Base-by-base conservation (phyloP, 1,140 invertebrate genomes). In the Chironomus tepperi region DNA sequence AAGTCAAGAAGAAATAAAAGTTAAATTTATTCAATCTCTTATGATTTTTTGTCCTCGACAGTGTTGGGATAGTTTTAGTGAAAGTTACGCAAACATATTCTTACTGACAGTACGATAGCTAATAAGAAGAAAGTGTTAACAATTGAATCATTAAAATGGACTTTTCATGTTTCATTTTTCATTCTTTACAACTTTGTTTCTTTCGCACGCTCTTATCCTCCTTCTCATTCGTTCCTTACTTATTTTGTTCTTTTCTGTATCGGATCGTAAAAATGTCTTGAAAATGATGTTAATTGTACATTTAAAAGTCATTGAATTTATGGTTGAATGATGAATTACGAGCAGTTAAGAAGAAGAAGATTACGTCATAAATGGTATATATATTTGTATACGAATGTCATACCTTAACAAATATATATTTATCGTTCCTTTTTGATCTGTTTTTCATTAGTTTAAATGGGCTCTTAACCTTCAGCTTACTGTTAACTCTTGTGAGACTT, bases 221-320 rank as follows among this genome's bases (percentile, higher is more conserved):
- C 24, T 34, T 34, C 24, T 34, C 24, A 2, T 34, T 34, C 24
- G 1, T 34, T 34, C 24, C 5, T 34, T 34, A 34, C 24, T 34
- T 34, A 34, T 34, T 1, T 34, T 5, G 24, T 34, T 34, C 24
- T 34, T 34, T n/a, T 34, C 24, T 2, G 24, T 34, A 34, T 34
- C 24, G 24, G 12, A 57, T 57, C 47, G n/a, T 57, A 57, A 57
- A 57, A 57, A 10, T n/a, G 47, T 57, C 47, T 57, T 57, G n/a
- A 57, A 57, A 5, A 57, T n/a, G n/a, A 57, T 57, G 47, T 57
- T 57, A 57, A 57, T 57, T 57, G 47, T 57, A 57, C 47, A 57
- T 57, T n/a, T 57, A 57, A 57, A 57, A 57, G 47, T 57, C 47
- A 57, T 57, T 57, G 47, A 57, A 57, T 57, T 57, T 57, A 57